These are phyloP conservation scores for Drosophila biarmipes DNA, from an alignment of 1,140 invertebrate species.

Conservation along the genomic window DNA sequence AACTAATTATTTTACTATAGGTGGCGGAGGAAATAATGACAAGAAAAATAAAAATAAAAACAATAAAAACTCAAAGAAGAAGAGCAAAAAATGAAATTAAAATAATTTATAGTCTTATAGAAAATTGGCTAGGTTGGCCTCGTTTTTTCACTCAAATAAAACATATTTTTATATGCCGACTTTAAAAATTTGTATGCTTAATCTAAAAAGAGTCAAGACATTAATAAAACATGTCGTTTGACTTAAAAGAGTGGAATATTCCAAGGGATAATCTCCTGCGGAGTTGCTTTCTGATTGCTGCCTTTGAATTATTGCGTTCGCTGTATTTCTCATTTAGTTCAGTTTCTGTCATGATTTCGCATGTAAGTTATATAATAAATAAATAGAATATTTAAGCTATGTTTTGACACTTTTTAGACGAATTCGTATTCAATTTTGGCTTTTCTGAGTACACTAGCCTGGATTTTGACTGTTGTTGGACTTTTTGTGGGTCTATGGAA, in stretches of 20 bases:
- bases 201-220: neutral
- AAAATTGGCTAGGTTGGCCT: constrained; percentile 6
- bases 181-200: neutral
- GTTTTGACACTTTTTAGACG: constrained; percentile 10
- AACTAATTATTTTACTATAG: neutral
- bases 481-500: constrained; percentile 43
- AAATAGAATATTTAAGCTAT: no score
- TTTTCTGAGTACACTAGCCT: constrained; percentile 29
- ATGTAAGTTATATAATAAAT: neutral
- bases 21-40: neutral
- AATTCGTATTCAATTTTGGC: constrained; percentile 14
- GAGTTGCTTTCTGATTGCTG: constrained; percentile 32
- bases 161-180: constrained; percentile 5
- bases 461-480: constrained; percentile 29
- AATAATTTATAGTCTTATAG: neutral
- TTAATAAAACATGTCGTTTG: neutral
- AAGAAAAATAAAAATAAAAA: constrained; percentile 15
- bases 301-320: constrained; percentile 46
- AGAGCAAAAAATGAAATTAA: constrained; percentile 20
- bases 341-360: neutral
- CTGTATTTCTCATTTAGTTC: constrained; percentile 30
- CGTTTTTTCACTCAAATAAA: constrained; percentile 1
- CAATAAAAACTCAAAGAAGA: constrained; percentile 28
- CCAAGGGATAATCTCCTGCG: constrained; percentile 12
- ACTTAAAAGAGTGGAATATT: no score